phyloP scores from a whole-genome alignment of 2,888 invertebrate species.

The Adelognathus sp. region DNA sequence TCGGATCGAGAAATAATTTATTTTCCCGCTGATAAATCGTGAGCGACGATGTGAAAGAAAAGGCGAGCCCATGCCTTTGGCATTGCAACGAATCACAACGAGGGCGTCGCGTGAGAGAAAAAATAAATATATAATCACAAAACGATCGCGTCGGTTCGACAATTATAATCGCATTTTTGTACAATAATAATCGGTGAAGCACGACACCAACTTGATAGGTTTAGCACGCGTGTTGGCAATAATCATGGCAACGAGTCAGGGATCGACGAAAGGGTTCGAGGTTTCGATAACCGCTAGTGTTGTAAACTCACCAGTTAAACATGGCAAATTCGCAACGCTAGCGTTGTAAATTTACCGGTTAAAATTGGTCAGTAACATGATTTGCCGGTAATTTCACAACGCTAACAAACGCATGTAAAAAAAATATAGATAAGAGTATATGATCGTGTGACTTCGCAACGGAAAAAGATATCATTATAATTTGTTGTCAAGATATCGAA shows the following conservation, averaged over 20 bases:
- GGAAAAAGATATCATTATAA: not conserved
- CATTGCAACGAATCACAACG: constrained; percentile 51
- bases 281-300: too few relatives aligned
- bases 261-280: constrained; percentile 8
- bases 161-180: not conserved
- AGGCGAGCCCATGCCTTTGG: too few relatives aligned
- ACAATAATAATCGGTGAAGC: not conserved
- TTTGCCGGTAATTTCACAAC: too few relatives aligned
- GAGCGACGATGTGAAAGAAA: too few relatives aligned
- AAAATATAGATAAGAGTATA: not conserved
- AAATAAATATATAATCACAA: not conserved
- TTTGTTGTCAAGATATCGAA: too few relatives aligned
- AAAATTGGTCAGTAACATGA: too few relatives aligned
- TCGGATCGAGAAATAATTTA: not conserved
- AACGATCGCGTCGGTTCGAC: not conserved
- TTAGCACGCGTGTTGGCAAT: constrained; percentile 33
- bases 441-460: constrained; percentile 7
- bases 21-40: not conserved
- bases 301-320: too few relatives aligned
- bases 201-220: not conserved
- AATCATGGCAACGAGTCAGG: constrained; percentile 23
- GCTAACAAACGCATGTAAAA: not conserved
- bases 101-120: not conserved
- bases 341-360: too few relatives aligned
- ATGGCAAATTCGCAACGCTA: too few relatives aligned